Percentiles rank a stretch among this genome's conserved stretches.
Evolutionary conservation across 1,140 invertebrate genomes (phyloP).

Genomic region (Drosophila seguyi): DNA sequence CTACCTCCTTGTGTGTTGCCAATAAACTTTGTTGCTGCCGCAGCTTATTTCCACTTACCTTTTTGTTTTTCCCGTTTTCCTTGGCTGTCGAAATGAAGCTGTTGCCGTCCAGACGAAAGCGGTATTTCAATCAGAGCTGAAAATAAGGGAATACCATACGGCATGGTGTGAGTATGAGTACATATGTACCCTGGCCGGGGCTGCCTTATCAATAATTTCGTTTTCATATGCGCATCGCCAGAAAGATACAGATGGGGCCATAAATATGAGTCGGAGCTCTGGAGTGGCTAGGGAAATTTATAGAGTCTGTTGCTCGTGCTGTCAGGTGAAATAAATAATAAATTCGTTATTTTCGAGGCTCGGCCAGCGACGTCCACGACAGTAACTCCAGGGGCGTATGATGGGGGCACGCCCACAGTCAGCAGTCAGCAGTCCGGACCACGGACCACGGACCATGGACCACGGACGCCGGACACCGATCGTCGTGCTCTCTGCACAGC

Average conservation of each 20-base stretch:
- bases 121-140: constrained; percentile 71
- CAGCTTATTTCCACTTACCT: constrained; percentile 53
- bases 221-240: constrained; percentile 65
- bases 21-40: constrained; percentile 64
- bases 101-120: constrained; percentile 54
- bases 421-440: constrained; percentile 39
- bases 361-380: constrained; percentile 44
- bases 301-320: constrained; percentile 80
- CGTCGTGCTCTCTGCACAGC: constrained; percentile 58
- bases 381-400: constrained; percentile 74
- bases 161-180: background rate
- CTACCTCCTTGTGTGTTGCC: constrained; percentile 38
- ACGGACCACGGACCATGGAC: background rate
- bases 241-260: constrained; percentile 60
- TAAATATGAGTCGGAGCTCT: constrained; percentile 61
- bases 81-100: constrained; percentile 66
- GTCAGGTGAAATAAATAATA: constrained; percentile 85
- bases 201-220: constrained; percentile 76
- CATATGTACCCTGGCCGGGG: background rate
- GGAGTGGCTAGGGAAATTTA: constrained; percentile 81
- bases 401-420: constrained; percentile 73
- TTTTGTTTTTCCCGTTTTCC: constrained; percentile 22
- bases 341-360: constrained; percentile 78
- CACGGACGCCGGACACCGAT: background rate
- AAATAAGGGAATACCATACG: constrained; percentile 21